Percentiles rank a stretch among this genome's conserved stretches.
Evolutionary conservation across 2,113 vertebrate species (phyloP).

Genomic region (Salvelinus namaycush): DNA sequence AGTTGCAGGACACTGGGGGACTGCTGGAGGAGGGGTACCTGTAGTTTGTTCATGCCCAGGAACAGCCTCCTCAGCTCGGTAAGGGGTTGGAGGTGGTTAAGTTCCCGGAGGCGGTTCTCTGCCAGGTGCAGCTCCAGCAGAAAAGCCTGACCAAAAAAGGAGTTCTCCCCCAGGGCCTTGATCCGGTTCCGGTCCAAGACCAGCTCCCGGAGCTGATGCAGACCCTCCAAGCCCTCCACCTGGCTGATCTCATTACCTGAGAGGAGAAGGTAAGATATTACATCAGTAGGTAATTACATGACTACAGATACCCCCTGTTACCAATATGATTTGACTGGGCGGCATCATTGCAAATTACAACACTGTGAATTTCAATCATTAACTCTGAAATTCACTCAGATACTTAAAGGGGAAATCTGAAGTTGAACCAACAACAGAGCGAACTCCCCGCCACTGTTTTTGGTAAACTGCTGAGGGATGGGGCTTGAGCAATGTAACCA

Average conservation of each 20-base stretch:
- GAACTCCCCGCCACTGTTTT: too few species aligned
- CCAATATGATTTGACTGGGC: too few species aligned
- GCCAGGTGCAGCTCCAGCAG: slow-evolving; percentile 79
- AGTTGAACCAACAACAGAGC: too few species aligned
- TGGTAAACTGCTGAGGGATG: too few species aligned
- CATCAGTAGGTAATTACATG: too few species aligned
- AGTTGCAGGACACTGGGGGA: neutral
- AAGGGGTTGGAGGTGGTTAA: slow-evolving; percentile 76
- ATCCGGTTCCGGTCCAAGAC: slow-evolving; percentile 83
- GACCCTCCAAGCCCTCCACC: slow-evolving; percentile 82
- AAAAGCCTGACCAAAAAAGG: slow-evolving; percentile 73
- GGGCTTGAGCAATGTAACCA: too few species aligned
- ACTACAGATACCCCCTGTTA: too few species aligned
- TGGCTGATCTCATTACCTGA: slow-evolving; percentile 85
- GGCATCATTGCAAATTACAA: too few species aligned
- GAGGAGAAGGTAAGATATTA: neutral
- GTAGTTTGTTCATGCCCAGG: slow-evolving; percentile 83
- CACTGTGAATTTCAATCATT: too few species aligned
- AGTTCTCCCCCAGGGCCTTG: slow-evolving; percentile 75
- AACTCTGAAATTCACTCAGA: too few species aligned
- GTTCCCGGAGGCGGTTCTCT: slow-evolving; percentile 81
- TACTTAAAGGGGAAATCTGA: too few species aligned
- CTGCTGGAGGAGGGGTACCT: slow-evolving; percentile 67
- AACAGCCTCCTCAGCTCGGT: slow-evolving; percentile 79
- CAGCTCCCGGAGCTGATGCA: slow-evolving; percentile 77